Evolutionary conservation across 2,113 vertebrate species (phyloP).

Genomic region (Callaeas wilsoni): DNA sequence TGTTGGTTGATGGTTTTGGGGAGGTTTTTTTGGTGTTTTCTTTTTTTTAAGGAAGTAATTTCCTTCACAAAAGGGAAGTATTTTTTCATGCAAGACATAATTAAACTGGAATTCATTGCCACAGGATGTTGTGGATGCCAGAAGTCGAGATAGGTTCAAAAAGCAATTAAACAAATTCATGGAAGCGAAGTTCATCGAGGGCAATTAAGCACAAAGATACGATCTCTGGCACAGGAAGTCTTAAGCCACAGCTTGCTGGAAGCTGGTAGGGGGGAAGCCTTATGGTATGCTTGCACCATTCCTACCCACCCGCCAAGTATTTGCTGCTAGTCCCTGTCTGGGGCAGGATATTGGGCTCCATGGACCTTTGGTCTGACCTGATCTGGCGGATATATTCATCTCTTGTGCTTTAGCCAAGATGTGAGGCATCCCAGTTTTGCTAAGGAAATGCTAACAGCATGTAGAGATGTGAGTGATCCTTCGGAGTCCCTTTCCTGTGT

Average conservation of each 20-base stretch:
- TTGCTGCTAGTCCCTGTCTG: neutral
- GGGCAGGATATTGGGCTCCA: neutral
- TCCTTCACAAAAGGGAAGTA: slow-evolving; percentile 56
- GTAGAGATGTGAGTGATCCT: neutral
- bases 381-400: neutral
- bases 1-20: neutral
- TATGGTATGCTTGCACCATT: neutral
- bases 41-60: slow-evolving; percentile 42
- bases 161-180: slow-evolving; percentile 64
- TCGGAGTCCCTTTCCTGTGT: neutral
- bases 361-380: neutral
- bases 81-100: slow-evolving; percentile 56
- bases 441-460: neutral
- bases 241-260: slow-evolving; percentile 51
- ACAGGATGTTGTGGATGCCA: slow-evolving; percentile 66
- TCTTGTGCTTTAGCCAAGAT: neutral
- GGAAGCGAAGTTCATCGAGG: slow-evolving; percentile 59
- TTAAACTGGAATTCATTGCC: slow-evolving; percentile 64
- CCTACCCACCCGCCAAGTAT: neutral
- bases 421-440: neutral
- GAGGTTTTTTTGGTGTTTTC: neutral
- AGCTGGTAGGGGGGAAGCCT: slow-evolving; percentile 32
- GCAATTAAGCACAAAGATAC: slow-evolving; percentile 60
- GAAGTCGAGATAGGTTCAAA: slow-evolving; percentile 54
- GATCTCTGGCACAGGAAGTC: slow-evolving; percentile 61